Evolutionary conservation across 92 coral and sea anemone species (phyloP).

Genomic region (Muricea muricata): DNA sequence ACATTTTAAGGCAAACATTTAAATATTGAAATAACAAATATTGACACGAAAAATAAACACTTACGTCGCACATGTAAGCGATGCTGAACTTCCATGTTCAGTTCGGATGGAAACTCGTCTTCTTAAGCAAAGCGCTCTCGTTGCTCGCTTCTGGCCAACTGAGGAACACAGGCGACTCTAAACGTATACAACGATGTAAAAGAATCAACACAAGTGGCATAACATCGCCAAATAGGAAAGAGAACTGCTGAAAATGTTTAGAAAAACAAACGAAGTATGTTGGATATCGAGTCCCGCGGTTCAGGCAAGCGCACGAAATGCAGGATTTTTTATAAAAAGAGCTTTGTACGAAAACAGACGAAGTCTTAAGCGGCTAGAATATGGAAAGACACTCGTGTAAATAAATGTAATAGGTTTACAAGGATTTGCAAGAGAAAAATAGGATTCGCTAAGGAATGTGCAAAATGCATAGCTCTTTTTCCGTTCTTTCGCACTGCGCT

Average conservation of each 20-base stretch:
- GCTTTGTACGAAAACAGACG: neutral
- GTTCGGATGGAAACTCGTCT: neutral
- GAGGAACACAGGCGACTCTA: neutral
- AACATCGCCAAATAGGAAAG: conserved; percentile 19
- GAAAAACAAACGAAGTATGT: conserved; percentile 13
- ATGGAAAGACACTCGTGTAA: neutral
- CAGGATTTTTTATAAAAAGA: neutral
- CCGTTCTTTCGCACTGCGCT: conserved; percentile 36
- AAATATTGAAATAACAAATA: neutral
- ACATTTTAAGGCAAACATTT: neutral
- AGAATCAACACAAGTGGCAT: neutral
- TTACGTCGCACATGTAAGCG: conserved; percentile 10
- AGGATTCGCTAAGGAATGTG: neutral
- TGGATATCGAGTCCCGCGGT: conserved; percentile 9
- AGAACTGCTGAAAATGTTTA: neutral
- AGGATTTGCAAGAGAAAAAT: neutral
- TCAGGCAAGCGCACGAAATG: neutral
- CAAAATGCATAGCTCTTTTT: conserved; percentile 20
- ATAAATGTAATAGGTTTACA: neutral
- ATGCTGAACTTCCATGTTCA: neutral
- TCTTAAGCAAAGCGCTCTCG: neutral
- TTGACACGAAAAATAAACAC: neutral
- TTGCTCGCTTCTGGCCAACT: neutral
- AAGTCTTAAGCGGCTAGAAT: neutral
- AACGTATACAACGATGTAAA: neutral